Evolutionary conservation across 2,888 invertebrate genomes (phyloP), one percentile per base, ranked within the genome.

Genomic region (Mechanitis mazaeus): DNA sequence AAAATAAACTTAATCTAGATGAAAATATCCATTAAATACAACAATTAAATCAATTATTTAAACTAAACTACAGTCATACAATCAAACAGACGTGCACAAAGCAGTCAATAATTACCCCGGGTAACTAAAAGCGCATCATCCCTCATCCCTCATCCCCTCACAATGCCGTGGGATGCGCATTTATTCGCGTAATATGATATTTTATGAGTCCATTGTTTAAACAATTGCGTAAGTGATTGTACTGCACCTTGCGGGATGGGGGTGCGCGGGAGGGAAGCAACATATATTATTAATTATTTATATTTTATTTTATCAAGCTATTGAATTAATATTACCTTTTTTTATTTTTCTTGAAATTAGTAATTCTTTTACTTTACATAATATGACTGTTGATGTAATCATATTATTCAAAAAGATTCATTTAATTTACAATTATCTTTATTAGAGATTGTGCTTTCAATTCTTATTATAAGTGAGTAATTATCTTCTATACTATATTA

Each of bases 181-280:
- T 87, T 86, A 80, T 81, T 80, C 79, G 72, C 69, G 88, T 82
- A 88, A 89, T 76, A 67, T 69, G 89, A 89, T 89, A 89, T 84
- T 89, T 88, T 87, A 87, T 85, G 80, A 83, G 78, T 75, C 79
- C 79, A 80, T 87, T 89, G 88, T 89, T 87, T 89, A 89, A 87
- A 88, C 89, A 87, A 89, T 89, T 89, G 89, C 85, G 85, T 85
- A 84, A 89, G 88, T 87, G 87, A 87, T 85, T 87, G 87, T 86
- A 80, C 71, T 69, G 85, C 85, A 85, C 85, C 84, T 85, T 84
- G 80, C 71, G 64, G 69, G 71, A 72, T 53, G 71, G 68, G 46
- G 38, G 55, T 71, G 72, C 78, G 73, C 69, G 20, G 50, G 45
- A 78, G 42, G 50, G 72, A 70, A 53, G 38, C 67, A 79, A n/a